A percentile compares a stretch with the other conserved stretches of the same genome.
Evolutionary conservation across 2,113 vertebrate genomes (phyloP).

Genomic region (Trichomycterus rosablanca): DNA sequence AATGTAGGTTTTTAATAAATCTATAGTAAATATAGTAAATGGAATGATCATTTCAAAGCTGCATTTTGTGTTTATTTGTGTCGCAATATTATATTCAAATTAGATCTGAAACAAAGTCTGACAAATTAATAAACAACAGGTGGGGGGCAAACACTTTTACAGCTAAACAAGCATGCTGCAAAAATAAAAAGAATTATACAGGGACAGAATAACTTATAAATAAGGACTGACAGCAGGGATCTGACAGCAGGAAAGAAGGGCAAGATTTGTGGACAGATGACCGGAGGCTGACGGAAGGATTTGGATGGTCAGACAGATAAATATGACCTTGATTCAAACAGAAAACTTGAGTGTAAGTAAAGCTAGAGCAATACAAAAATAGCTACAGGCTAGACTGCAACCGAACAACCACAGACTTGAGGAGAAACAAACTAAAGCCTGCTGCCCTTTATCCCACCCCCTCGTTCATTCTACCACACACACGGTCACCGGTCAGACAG

Average conservation of each 20-base stretch:
- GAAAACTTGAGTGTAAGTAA: no score
- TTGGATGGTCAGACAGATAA: constrained; percentile 25
- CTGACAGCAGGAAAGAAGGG: constrained; percentile 7
- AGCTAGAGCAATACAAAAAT: neutral
- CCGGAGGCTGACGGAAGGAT: constrained; percentile 35
- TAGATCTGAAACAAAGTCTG: no score
- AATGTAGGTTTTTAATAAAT: no score
- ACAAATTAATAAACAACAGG: no score
- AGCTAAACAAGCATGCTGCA: no score
- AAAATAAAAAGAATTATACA: neutral
- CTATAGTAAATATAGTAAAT: no score
- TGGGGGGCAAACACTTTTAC: neutral
- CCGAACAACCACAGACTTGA: neutral
- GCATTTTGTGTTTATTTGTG: no score
- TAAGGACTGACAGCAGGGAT: neutral
- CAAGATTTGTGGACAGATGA: constrained; percentile 24
- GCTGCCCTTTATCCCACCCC: neutral
- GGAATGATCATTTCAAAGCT: no score
- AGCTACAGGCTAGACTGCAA: neutral
- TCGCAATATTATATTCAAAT: no score
- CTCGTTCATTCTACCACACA: neutral
- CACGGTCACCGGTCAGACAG: neutral
- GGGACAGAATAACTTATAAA: neutral
- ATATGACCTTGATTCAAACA: constrained; percentile 31
- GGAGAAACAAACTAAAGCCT: neutral